Evolutionary conservation across 2,888 invertebrate genomes (phyloP).

Genomic region (Achlya flavicornis): DNA sequence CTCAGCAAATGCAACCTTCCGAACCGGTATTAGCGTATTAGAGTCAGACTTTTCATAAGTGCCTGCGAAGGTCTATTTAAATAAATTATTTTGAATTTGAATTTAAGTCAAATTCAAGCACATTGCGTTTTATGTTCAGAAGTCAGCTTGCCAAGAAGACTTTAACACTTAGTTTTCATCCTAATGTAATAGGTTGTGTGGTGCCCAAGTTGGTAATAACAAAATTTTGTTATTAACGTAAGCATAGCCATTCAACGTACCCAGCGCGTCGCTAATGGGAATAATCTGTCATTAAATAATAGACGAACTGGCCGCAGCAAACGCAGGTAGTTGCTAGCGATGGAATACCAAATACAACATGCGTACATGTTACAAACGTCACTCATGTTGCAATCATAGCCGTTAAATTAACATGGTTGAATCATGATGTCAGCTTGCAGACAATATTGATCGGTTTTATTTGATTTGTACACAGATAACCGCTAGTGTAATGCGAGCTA

Average conservation of each 20-base stretch:
- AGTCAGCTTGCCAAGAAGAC: too few species aligned
- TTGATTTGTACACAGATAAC: constrained; percentile 49
- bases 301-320: background rate
- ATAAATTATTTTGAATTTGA: too few species aligned
- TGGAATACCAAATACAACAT: background rate
- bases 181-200: too few species aligned
- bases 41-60: too few species aligned
- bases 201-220: too few species aligned
- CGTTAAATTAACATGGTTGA: constrained; percentile 11
- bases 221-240: background rate
- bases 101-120: too few species aligned
- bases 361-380: background rate
- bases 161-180: too few species aligned
- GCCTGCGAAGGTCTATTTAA: too few species aligned
- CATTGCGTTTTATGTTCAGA: too few species aligned
- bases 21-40: too few species aligned
- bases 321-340: background rate
- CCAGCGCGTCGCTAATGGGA: background rate
- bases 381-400: background rate
- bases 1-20: too few species aligned
- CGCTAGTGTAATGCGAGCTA: constrained; percentile 10
- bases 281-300: background rate
- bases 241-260: background rate
- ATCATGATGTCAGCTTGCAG: constrained; percentile 18
- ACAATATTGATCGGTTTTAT: constrained; percentile 47